These are phyloP conservation scores for Heterochromis multidens DNA, from an alignment of 2,113 vertebrate species.

Conservation along the genomic window DNA sequence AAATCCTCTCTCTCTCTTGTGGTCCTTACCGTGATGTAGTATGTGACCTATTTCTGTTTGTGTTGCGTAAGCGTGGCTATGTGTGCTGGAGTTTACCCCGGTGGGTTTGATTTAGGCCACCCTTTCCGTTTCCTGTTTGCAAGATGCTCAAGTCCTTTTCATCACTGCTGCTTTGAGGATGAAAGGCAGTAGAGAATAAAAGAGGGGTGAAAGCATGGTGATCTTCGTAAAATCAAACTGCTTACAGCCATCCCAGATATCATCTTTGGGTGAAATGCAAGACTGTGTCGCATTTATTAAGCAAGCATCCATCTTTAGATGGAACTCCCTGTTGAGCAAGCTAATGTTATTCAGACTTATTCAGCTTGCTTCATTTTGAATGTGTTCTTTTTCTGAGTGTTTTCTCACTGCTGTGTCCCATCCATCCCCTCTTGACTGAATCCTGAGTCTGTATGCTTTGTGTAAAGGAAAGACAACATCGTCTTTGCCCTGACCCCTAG, in stretches of 20 bases:
- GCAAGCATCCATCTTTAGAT: not conserved
- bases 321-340: not conserved
- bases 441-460: not conserved
- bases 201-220: not conserved
- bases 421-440: not conserved
- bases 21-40: not conserved
- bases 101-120: slow-evolving; percentile 10
- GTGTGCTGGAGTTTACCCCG: not conserved
- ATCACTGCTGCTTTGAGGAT: not conserved
- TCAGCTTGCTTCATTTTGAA: not conserved
- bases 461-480: not conserved
- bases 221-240: not conserved
- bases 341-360: not conserved
- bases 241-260: not conserved
- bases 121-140: slow-evolving; percentile 21
- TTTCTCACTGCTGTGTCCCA: not conserved
- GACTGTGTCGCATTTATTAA: not conserved
- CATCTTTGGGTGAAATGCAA: not conserved
- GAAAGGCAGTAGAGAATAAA: not conserved
- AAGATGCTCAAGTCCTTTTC: not conserved
- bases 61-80: slow-evolving; percentile 4
- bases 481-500: slow-evolving; percentile 15
- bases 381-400: not conserved
- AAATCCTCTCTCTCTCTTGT: not conserved
- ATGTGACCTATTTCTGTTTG: slow-evolving; percentile 51